Evolutionary conservation across 2,888 invertebrate genomes (phyloP).

Genomic region (Diaperis boleti): DNA sequence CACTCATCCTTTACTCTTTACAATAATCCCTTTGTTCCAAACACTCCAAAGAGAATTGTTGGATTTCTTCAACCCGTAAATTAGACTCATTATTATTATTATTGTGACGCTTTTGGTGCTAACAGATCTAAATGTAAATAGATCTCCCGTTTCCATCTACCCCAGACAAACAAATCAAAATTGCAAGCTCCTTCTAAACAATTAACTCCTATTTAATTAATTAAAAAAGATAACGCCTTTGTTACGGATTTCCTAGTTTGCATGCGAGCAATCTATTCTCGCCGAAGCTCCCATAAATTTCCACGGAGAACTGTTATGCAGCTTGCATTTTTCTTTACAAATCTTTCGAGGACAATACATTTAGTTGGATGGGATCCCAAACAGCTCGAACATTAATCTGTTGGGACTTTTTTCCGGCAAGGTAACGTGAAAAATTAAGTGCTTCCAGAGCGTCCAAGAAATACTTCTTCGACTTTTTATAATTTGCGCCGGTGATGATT

Average conservation of each 20-base stretch:
- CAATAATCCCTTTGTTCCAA: no score
- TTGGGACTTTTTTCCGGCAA: conserved; percentile 35
- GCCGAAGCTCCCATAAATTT: conserved; percentile 12
- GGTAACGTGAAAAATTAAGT: conserved; percentile 41
- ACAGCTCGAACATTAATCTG: conserved; percentile 37
- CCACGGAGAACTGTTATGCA: conserved; percentile 5
- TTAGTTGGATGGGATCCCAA: conserved; percentile 35
- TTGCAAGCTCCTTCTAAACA: no score
- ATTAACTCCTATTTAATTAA: background rate
- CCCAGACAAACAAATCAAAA: no score
- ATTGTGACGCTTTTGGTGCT: no score
- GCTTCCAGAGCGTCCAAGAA: conserved; percentile 27
- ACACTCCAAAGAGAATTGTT: no score
- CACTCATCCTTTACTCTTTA: no score
- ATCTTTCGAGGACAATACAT: conserved; percentile 40
- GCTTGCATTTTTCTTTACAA: conserved; percentile 33
- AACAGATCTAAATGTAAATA: no score
- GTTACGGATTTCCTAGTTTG: background rate
- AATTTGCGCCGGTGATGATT: conserved; percentile 27
- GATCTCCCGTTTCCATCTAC: no score
- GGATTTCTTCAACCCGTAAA: no score
- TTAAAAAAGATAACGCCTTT: background rate
- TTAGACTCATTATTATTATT: no score
- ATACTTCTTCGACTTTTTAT: conserved; percentile 18
- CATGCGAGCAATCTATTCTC: conserved; percentile 4